A percentile compares a stretch with the other conserved stretches of the same genome.
Conservation (phyloP, 2,113 vertebrate species). For the Carassius carassius region DNA sequence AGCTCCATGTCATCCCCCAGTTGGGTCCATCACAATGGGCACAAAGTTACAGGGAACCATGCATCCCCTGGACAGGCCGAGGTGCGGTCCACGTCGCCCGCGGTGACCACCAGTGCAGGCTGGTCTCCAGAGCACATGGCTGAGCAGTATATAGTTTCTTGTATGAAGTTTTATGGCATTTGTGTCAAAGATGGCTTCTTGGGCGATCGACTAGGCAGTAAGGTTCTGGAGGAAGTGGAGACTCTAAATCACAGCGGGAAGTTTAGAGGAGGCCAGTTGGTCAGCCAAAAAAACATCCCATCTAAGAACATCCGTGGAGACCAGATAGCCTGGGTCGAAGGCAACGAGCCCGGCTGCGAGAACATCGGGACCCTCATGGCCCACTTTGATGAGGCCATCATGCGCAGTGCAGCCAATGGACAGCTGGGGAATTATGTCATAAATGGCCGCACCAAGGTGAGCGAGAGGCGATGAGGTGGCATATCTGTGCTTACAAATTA, state of each 20-base stretch:
- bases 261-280: constrained; percentile 84
- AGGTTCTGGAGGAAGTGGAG: constrained; percentile 80
- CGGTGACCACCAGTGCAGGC: constrained; percentile 37
- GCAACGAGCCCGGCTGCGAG: constrained; percentile 79
- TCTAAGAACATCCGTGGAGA: constrained; percentile 85
- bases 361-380: constrained; percentile 83
- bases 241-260: constrained; percentile 78
- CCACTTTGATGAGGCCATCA: constrained; percentile 81
- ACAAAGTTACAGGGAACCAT: constrained; percentile 19
- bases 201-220: constrained; percentile 73
- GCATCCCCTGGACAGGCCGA: not conserved
- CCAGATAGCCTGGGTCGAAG: constrained; percentile 91
- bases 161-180: constrained; percentile 86
- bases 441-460: constrained; percentile 91
- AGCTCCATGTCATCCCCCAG: constrained; percentile 21
- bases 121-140: constrained; percentile 76
- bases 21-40: constrained; percentile 50
- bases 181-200: constrained; percentile 87
- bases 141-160: constrained; percentile 83
- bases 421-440: constrained; percentile 83
- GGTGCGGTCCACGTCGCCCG: constrained; percentile 34
- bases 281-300: constrained; percentile 84
- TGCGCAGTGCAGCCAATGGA: constrained; percentile 79
- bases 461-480: constrained; percentile 37
- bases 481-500: not conserved